A percentile compares a stretch with the other conserved stretches of the same genome.
Conservation (phyloP, 1,140 invertebrate genomes). For the Drosophila virilis region DNA sequence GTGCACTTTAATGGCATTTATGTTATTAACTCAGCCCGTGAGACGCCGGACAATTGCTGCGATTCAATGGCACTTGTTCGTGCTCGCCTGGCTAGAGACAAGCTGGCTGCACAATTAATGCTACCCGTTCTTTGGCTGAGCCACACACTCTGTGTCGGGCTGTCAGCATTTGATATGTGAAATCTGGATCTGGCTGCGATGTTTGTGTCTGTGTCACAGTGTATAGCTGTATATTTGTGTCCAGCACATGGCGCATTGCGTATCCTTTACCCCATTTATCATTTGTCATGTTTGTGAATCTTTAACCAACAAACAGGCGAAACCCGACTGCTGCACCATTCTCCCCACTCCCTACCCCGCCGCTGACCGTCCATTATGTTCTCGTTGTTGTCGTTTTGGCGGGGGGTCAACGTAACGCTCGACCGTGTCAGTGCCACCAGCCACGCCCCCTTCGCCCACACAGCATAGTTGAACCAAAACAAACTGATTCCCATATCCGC, state of each 20-base stretch:
- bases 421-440: constrained; percentile 60
- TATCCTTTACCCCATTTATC: constrained; percentile 51
- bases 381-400: constrained; percentile 34
- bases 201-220: background rate
- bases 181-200: constrained; percentile 17
- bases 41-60: no score
- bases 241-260: constrained; percentile 37
- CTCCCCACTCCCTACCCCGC: background rate
- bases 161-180: constrained; percentile 45
- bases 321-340: background rate
- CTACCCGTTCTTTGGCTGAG: background rate
- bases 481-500: constrained; percentile 11
- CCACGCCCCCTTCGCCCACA: background rate
- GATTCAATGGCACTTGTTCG: no score
- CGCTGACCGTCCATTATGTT: constrained; percentile 7
- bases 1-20: no score
- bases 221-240: background rate
- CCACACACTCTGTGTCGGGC: background rate
- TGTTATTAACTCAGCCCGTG: no score
- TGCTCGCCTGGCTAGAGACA: background rate
- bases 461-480: constrained; percentile 20
- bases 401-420: constrained; percentile 66
- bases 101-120: background rate
- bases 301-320: constrained; percentile 31
- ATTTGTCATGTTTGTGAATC: constrained; percentile 56